Evolutionary conservation across 2,113 vertebrate species (phyloP).

Genomic region (Uria lomvia): DNA sequence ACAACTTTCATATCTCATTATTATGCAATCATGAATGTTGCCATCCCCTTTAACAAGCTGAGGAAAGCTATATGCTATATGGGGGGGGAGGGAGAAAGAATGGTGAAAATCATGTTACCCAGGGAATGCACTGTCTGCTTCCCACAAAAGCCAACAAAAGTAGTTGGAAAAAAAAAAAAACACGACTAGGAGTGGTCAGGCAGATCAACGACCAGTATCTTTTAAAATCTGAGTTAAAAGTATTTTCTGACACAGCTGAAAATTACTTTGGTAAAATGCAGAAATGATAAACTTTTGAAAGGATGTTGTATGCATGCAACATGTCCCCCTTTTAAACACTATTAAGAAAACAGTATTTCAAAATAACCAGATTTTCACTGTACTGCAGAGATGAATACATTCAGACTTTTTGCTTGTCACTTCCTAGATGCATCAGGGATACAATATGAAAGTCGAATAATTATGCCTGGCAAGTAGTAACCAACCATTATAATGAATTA

Average conservation of each 20-base stretch:
- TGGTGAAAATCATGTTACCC: background rate
- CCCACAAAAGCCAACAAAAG: background rate
- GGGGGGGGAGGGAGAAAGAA: too few species aligned
- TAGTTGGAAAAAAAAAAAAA: background rate
- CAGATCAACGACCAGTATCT: background rate
- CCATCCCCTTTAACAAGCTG: background rate
- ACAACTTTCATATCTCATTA: background rate
- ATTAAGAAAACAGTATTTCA: background rate
- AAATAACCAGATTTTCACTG: background rate
- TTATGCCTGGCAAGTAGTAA: background rate
- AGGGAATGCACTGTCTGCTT: background rate
- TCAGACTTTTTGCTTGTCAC: background rate
- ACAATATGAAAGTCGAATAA: background rate
- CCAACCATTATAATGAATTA: background rate
- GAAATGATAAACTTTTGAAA: background rate
- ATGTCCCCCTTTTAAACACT: background rate
- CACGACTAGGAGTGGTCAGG: background rate
- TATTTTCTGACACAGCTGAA: background rate
- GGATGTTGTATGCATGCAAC: too few species aligned
- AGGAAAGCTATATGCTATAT: background rate
- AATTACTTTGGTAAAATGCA: background rate
- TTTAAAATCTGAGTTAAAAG: background rate
- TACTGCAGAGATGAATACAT: background rate
- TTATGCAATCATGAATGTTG: background rate
- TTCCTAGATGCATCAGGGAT: background rate